phyloP scores from a whole-genome alignment of 1,140 invertebrate genomes.

The Aricia agestis region DNA sequence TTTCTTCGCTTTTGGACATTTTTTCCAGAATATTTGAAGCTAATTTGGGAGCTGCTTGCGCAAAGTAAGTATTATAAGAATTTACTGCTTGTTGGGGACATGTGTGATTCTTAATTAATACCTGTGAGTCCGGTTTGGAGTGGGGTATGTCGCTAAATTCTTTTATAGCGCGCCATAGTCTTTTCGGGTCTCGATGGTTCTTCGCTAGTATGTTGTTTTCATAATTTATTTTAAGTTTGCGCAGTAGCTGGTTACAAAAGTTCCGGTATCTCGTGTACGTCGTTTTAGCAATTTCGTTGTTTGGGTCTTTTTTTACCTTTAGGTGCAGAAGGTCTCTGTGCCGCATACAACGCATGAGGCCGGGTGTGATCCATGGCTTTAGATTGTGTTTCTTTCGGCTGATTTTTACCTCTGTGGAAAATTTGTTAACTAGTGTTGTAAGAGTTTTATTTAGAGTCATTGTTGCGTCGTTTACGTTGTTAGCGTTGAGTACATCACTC shows the following conservation, averaged over 20 bases:
- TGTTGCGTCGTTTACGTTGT: background rate
- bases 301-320: slow-evolving; percentile 2
- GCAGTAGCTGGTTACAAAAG: slow-evolving; percentile 12
- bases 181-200: no score
- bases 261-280: slow-evolving; percentile 8
- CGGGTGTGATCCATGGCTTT: background rate
- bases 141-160: no score
- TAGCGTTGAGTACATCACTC: background rate
- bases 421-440: background rate
- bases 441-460: background rate
- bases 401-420: background rate
- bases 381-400: background rate
- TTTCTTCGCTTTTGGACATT: no score
- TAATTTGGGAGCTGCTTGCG: no score
- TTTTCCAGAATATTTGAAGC: no score
- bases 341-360: background rate
- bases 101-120: no score
- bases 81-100: no score
- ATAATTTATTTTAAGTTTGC: slow-evolving; percentile 2
- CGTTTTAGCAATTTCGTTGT: background rate
- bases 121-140: no score
- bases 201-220: background rate
- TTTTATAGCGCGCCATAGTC: no score
- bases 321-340: slow-evolving; percentile 4
- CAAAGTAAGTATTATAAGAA: no score